Evolutionary conservation across 2,113 vertebrate species (phyloP).

Genomic region (Tachysurus fulvidraco): DNA sequence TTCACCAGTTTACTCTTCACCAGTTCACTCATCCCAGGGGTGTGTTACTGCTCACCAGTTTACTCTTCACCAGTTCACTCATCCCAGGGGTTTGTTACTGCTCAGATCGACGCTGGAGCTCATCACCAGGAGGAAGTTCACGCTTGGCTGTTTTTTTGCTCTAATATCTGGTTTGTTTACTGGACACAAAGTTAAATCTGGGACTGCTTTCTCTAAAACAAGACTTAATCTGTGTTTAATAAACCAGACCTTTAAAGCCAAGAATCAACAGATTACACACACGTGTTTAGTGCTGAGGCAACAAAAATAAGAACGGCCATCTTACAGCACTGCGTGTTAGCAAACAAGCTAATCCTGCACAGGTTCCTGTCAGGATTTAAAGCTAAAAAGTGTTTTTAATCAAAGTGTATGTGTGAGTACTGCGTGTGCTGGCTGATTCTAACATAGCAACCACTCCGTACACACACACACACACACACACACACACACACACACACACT

Average conservation of each 20-base stretch:
- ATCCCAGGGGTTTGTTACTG: not conserved
- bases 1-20: no score
- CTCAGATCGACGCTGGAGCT: not conserved
- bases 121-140: not conserved
- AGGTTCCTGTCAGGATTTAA: not conserved
- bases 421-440: not conserved
- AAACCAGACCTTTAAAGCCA: not conserved
- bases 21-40: no score
- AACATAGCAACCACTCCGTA: not conserved
- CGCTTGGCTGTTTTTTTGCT: no score
- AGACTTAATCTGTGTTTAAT: not conserved
- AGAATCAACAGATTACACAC: not conserved
- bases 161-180: constrained; percentile 28
- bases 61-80: no score
- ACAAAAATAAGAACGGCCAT: not conserved
- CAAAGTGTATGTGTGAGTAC: not conserved
- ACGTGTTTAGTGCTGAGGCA: not conserved
- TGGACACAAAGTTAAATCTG: constrained; percentile 5
- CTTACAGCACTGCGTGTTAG: not conserved
- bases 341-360: constrained; percentile 5
- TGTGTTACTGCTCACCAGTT: no score
- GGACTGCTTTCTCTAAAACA: not conserved
- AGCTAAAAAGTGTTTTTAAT: not conserved
- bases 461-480: constrained; percentile 5
- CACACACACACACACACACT: constrained; percentile 23